Base-by-base conservation (phyloP, 2,888 invertebrate species). In the Dione vanillae region DNA sequence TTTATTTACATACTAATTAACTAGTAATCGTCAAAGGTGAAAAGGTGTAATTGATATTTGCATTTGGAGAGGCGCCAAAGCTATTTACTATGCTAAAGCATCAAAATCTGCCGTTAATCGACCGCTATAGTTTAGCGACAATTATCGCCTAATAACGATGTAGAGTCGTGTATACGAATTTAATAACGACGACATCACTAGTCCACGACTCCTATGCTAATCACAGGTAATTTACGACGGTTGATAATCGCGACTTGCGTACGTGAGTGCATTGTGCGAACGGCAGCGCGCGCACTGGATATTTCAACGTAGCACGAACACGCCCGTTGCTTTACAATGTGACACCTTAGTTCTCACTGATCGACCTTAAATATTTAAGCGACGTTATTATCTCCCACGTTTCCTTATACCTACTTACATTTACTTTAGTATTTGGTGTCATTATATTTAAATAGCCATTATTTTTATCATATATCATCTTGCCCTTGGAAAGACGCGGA, bases 191-290 rank as follows among this genome's bases (percentile, higher is more conserved):
- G 78, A 75, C 78, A 83, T 84, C 86, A 87, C 83, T 87, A 79
- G 87, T 85, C 83, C 89, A 89, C 91, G 90, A 89, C 87, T 84
- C 78, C 85, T 90, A 93, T 92, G 92, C 87, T 90, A 93, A 93
- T 92, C 88, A 82, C 80, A 80, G 73, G 88, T 91, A 89, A 91
- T 91, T 92, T 93, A 92, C 91, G 90, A 90, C 83, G 85, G 79
- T 78, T 86, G 90, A 90, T 91, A 91, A 92, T 92, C 91, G 92
- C 91, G 89, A 90, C 85, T 84, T 77, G 84, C 81, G 89, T 89
- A 91, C 92, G 92, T 92, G 91, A 89, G 86, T 84, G 88, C 90
- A 90, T 88, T 89, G 89, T 87, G 87, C 89, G 84, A 87, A 83
- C 82, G 77, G 71, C 71, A 62, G 71, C 73, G 74, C 76, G 75